These are phyloP conservation scores for Chelmon rostratus DNA, from an alignment of 2,797 vertebrate species.

Conservation along the genomic window DNA sequence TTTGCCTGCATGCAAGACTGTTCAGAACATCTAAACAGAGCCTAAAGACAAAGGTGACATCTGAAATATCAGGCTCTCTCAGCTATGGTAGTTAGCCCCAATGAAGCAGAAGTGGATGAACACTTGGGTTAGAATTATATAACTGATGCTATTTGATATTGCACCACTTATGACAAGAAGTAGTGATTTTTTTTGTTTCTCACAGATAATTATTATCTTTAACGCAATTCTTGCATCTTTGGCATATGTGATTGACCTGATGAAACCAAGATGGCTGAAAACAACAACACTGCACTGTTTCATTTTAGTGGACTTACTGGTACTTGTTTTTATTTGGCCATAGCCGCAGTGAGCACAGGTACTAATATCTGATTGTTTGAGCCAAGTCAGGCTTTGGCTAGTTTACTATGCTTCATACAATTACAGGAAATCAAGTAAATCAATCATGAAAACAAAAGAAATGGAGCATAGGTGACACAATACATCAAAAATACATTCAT, in stretches of 20 bases:
- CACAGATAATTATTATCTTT: not conserved
- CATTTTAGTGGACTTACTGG: not conserved
- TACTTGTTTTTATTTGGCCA: not conserved
- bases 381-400: not conserved
- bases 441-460: not conserved
- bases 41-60: not conserved
- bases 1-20: not conserved
- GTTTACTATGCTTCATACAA: not conserved
- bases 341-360: not conserved
- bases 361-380: not conserved
- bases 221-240: not conserved
- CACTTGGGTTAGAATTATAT: no score
- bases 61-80: not conserved
- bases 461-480: not conserved
- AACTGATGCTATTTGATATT: no score
- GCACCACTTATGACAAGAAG: not conserved
- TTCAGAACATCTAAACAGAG: not conserved
- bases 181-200: not conserved
- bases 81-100: not conserved
- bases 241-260: not conserved
- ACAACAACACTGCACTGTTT: not conserved
- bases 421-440: not conserved
- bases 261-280: not conserved
- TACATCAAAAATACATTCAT: not conserved
- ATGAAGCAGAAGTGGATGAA: no score